Evolutionary conservation across 1,140 invertebrate genomes (phyloP).

Genomic region (Caenorhabditis tropicalis): DNA sequence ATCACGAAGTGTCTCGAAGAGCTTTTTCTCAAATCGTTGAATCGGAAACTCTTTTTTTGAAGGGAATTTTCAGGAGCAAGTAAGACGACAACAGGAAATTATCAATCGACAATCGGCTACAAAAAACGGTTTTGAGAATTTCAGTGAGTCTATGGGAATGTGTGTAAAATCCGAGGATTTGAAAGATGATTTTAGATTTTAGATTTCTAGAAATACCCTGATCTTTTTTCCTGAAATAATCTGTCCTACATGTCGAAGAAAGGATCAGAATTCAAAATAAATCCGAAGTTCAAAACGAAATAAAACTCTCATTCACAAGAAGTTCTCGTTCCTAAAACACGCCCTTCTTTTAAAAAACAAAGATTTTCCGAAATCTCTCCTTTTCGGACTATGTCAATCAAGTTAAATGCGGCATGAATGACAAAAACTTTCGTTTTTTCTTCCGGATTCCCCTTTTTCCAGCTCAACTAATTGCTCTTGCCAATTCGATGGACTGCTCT

Average conservation of each 20-base stretch:
- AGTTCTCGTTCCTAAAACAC: no score
- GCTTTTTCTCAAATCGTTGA: neutral
- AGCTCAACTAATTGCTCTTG: conserved; percentile 44
- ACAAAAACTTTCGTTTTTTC: neutral
- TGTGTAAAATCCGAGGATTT: neutral
- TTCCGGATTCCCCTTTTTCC: neutral
- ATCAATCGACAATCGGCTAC: conserved; percentile 23
- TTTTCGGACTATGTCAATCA: neutral
- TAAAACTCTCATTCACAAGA: no score
- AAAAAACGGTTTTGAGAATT: conserved; percentile 50
- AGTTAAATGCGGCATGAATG: neutral
- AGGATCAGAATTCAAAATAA: no score
- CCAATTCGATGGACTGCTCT: conserved; percentile 34
- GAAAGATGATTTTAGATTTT: no score
- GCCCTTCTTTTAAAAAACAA: no score
- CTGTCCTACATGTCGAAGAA: no score
- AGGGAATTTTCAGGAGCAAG: conserved; percentile 45
- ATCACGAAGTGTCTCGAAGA: neutral
- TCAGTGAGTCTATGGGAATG: conserved; percentile 29
- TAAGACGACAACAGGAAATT: conserved; percentile 45
- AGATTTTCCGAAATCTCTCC: no score
- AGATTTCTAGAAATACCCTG: no score
- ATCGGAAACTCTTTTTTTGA: neutral
- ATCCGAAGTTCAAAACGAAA: no score
- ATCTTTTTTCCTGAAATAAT: no score